phyloP scores from a whole-genome alignment of 1,140 invertebrate genomes.

The Cryptotermes secundus region DNA sequence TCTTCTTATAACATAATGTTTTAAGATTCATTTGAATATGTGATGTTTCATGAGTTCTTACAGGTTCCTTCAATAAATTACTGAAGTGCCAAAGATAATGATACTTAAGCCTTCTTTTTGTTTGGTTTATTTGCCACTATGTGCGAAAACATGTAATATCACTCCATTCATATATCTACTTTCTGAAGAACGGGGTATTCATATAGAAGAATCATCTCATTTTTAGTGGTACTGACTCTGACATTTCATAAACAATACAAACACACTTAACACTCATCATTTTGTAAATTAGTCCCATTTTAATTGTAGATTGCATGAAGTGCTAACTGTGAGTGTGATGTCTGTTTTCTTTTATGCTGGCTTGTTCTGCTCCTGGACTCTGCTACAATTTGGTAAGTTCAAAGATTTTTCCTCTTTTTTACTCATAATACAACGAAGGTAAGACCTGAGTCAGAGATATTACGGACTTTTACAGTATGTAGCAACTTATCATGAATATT shows the following conservation, averaged over 20 bases:
- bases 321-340: conserved; percentile 13
- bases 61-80: not conserved
- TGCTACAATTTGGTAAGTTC: conserved; percentile 14
- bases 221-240: too few species aligned
- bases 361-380: not conserved
- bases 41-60: not conserved
- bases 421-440: not conserved
- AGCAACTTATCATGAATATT: too few species aligned
- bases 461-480: too few species aligned
- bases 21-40: not conserved
- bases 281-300: not conserved
- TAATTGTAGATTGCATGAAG: conserved; percentile 12
- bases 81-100: too few species aligned
- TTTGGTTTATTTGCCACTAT: too few species aligned
- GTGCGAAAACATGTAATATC: too few species aligned
- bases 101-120: too few species aligned
- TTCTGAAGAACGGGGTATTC: too few species aligned
- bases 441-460: not conserved
- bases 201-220: too few species aligned
- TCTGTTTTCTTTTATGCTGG: not conserved
- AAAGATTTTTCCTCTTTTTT: not conserved
- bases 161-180: too few species aligned
- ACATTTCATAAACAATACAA: too few species aligned
- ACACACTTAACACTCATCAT: too few species aligned
- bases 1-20: not conserved